Evolutionary conservation across 2,113 vertebrate genomes (phyloP).

Genomic region (Struthidea cinerea): DNA sequence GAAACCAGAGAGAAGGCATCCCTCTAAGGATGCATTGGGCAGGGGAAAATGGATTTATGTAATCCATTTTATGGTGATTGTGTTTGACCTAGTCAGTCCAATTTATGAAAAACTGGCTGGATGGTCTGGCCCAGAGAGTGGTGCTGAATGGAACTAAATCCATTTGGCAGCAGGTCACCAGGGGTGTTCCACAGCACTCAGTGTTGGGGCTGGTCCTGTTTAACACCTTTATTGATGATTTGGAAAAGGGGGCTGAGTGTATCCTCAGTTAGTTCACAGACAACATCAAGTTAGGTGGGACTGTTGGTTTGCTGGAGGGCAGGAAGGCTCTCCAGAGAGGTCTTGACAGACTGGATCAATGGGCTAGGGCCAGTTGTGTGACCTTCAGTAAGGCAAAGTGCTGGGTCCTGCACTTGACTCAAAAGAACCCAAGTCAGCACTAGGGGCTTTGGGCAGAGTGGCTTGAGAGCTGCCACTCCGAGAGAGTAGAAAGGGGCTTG

Average conservation of each 20-base stretch:
- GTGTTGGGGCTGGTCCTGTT: neutral
- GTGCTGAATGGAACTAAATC: neutral
- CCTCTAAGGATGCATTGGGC: neutral
- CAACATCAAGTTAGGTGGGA: neutral
- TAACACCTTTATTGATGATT: neutral
- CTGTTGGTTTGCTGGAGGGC: neutral
- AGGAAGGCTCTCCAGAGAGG: neutral
- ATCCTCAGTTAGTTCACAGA: fast-evolving
- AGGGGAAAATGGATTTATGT: neutral
- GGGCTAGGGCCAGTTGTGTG: neutral
- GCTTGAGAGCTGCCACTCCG: neutral
- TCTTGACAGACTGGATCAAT: neutral
- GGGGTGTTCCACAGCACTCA: neutral
- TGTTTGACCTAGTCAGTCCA: neutral
- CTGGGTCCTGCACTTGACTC: fast-evolving
- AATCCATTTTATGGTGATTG: neutral
- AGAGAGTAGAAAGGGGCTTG: neutral
- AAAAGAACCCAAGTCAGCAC: neutral
- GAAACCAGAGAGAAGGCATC: neutral
- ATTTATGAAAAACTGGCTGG: neutral
- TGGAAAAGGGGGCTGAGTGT: neutral
- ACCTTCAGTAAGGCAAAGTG: neutral
- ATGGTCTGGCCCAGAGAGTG: neutral
- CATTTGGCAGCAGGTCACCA: neutral
- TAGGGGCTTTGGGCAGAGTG: neutral